Base-by-base conservation (phyloP, 2,113 vertebrate genomes). In the Myanophis thanlyinensis region DNA sequence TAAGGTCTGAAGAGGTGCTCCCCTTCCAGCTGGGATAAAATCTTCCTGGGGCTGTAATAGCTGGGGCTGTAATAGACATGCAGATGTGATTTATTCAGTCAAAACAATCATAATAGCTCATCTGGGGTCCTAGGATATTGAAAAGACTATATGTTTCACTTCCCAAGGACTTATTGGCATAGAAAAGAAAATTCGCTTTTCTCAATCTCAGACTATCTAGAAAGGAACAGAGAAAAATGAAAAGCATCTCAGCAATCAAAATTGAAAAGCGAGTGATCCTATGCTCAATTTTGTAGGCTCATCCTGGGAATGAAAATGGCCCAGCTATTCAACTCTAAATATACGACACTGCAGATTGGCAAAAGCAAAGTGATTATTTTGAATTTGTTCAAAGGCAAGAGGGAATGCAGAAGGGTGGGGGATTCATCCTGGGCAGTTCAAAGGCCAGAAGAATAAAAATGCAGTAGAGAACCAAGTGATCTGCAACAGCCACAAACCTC, bases 201-300 rank as follows among this genome's bases (percentile, higher is more conserved):
- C 88, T 85, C 35, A 12, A n/a, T 48, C 87, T 20, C 40, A 15
- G 40, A 11, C 5, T 54, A 25, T 30, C 84, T 85, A 44, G 25
- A 47, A 53, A 88, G 53, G 67, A 85, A 88, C 30, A 40, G 44
- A 85, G 91, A 54, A 51, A 59, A 89, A 92, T 56, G 87, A n/a
- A 92, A 92, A 84, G 35, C 27, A 80, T 48, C 47, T n/a, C 87
- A 73, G 52, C 91, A 85, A 89, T 89, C 52, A 40, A 18, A 89
- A 89, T 85, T 22, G 7, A 89, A 49, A 85, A n/a, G 35, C 40
- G 5, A 85, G 88, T 54, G 62, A 92, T 67, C 73, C 62, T 80
- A 3, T 89, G 59, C 49, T 40, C 44, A 56, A 80, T 85, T 92
- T 49, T 48, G 56, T 52, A 85, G 52, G 35, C 18, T 80, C 35